Conservation (phyloP, 2,113 vertebrate species). For the Peromyscus polionotus region DNA sequence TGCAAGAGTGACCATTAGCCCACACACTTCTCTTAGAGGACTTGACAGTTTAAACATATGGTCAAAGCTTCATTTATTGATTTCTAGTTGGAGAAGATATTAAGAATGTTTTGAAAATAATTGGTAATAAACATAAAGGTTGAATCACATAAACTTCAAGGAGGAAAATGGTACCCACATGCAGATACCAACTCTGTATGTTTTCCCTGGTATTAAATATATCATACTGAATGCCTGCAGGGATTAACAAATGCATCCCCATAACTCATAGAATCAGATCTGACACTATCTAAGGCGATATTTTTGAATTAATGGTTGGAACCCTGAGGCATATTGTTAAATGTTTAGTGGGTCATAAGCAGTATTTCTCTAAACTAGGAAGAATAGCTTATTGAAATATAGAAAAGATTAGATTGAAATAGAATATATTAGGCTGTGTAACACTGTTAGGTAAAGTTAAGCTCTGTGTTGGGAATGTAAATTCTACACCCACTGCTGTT, state of each 20-base stretch:
- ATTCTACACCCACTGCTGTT: not conserved
- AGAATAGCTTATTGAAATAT: constrained; percentile 25
- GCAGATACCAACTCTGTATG: constrained; percentile 42
- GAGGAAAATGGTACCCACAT: constrained; percentile 45
- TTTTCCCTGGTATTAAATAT: constrained; percentile 54
- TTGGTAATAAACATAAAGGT: constrained; percentile 84
- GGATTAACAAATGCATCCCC: constrained; percentile 62
- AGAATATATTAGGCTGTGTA: not conserved
- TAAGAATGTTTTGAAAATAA: constrained; percentile 82
- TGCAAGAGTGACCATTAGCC: constrained; percentile 86
- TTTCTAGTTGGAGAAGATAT: constrained; percentile 87
- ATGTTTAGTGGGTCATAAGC: constrained; percentile 48
- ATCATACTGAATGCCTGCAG: constrained; percentile 60
- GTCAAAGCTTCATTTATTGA: constrained; percentile 87
- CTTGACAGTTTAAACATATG: constrained; percentile 86
- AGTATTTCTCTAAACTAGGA: constrained; percentile 11
- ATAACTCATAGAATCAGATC: constrained; percentile 54
- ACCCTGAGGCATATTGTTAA: constrained; percentile 53
- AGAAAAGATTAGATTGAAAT: constrained; percentile 60
- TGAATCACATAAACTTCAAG: constrained; percentile 82
- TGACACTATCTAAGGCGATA: constrained; percentile 52
- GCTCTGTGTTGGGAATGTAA: constrained; percentile 37
- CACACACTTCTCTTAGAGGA: constrained; percentile 86
- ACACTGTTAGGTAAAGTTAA: constrained; percentile 49
- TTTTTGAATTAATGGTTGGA: constrained; percentile 59